Conservation (phyloP, 2,113 vertebrate genomes). For the Tor tambroides region DNA sequence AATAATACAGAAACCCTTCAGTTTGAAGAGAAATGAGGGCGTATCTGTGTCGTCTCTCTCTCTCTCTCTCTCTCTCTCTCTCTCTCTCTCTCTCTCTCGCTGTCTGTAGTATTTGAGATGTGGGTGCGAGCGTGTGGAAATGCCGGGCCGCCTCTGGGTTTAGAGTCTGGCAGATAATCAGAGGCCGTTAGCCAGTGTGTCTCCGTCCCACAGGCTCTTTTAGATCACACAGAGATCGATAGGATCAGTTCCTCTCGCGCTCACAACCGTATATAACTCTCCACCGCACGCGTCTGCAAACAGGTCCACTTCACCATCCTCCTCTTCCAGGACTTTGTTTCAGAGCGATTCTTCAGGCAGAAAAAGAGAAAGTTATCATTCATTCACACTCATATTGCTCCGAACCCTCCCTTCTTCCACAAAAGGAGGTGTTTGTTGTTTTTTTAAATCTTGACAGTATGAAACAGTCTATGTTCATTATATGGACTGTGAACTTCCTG, state of each 20-base stretch:
- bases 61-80: too few relatives aligned
- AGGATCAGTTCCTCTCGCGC: constrained; percentile 44
- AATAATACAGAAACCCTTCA: too few relatives aligned
- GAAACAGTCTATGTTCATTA: too few relatives aligned
- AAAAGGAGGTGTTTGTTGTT: too few relatives aligned
- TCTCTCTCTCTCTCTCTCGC: not conserved
- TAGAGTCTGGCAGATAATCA: constrained; percentile 55
- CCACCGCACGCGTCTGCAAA: not conserved
- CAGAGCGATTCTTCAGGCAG: not conserved
- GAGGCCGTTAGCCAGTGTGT: constrained; percentile 4
- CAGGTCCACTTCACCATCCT: not conserved
- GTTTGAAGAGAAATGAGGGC: not conserved
- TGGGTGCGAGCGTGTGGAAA: constrained; percentile 3
- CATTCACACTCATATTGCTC: not conserved
- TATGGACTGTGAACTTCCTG: too few relatives aligned
- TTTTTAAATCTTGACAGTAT: too few relatives aligned
- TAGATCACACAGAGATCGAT: constrained; percentile 55
- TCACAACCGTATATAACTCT: constrained; percentile 31
- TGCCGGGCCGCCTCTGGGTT: constrained; percentile 10
- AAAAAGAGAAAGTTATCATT: not conserved
- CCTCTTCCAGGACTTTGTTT: not conserved
- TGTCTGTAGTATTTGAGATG: not conserved
- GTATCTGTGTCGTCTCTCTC: not conserved
- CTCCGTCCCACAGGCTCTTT: constrained; percentile 28
- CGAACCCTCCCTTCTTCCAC: too few relatives aligned